Conservation (phyloP, 2,113 vertebrate genomes). For the Benitochromis conjunctus region DNA sequence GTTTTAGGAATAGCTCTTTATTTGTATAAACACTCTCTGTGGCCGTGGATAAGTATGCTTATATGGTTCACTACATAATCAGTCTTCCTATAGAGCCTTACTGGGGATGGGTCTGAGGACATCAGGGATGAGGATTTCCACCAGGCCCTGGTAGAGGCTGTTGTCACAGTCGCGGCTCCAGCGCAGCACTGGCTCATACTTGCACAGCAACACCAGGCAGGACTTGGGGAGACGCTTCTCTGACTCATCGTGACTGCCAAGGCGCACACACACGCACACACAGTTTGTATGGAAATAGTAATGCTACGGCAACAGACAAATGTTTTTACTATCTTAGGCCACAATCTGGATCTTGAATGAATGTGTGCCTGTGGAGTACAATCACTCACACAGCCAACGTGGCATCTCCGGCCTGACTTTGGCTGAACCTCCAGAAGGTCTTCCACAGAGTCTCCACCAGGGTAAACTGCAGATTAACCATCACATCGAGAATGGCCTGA, state of each 20-base stretch:
- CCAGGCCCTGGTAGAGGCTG: conserved; percentile 88
- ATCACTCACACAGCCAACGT: conserved; percentile 82
- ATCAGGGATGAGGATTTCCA: conserved; percentile 90
- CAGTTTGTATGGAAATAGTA: neutral
- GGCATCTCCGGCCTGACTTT: conserved; percentile 80
- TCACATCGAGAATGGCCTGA: conserved; percentile 90
- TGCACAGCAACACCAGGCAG: conserved; percentile 86
- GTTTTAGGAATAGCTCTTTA: neutral
- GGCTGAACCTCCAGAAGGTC: conserved; percentile 90
- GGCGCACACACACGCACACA: neutral
- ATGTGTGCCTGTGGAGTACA: neutral
- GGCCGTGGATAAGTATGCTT: neutral
- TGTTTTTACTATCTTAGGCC: neutral
- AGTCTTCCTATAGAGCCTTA: conserved; percentile 60
- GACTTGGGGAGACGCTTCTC: conserved; percentile 90
- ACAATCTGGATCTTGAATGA: neutral
- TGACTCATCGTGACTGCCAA: conserved; percentile 84
- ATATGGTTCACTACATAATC: neutral
- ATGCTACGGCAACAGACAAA: neutral
- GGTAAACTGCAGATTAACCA: conserved; percentile 93
- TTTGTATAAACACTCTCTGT: neutral
- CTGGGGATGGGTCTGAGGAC: conserved; percentile 93
- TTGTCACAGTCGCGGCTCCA: conserved; percentile 92
- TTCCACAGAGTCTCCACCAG: conserved; percentile 94
- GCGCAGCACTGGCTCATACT: conserved; percentile 90